Evolutionary conservation across 2,888 invertebrate species (phyloP), one percentile per base, ranked within the genome.

Genomic region (Tetramorium bicarinatum): DNA sequence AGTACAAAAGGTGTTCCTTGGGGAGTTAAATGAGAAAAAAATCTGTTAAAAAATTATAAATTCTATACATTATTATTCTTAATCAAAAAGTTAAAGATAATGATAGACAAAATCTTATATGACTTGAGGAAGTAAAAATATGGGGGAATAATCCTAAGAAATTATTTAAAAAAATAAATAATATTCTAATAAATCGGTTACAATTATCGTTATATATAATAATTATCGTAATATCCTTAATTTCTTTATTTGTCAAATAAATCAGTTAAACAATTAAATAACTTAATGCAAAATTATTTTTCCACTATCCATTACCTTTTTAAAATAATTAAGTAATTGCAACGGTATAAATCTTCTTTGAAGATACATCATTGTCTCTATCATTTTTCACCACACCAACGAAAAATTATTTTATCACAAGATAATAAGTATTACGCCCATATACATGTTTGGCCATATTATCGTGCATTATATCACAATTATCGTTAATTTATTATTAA

Each of bases 301-400:
- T 54, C 13, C 15, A 54, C 3, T 41, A 8, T 49, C 44, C 21
- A 62, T 95, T 93, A 97, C 97, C 95, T 96, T 95, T 93, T 95
- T 95, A 91, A 96, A 96, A 83, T 96, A 95, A 95, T 96, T 95
- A 86, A 96, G 95, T 92, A 96, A 96, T 90, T 96, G 96, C 90
- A 96, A 95, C 85, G 96, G 95, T 71, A 96, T 96, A 92, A 96
- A 95, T 94, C 96, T 96, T 85, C 87, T 92, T 74, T 90, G 88
- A 34, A 92, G 85, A 84, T 94, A 91, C 59, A 94, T 93, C 94
- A 94, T 94, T 69, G 87, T 91, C 77, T 91, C 80, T 71, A 82
- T 59, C 41, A 69, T 80, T 84, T 79, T 61, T 41, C 38, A 76
- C 6, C 56, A 56, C 61, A 77, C 21, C 41, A 52, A 11, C 11